These are phyloP conservation scores for Phasia obesa DNA, from an alignment of 2,888 invertebrate species.

Conservation along the genomic window DNA sequence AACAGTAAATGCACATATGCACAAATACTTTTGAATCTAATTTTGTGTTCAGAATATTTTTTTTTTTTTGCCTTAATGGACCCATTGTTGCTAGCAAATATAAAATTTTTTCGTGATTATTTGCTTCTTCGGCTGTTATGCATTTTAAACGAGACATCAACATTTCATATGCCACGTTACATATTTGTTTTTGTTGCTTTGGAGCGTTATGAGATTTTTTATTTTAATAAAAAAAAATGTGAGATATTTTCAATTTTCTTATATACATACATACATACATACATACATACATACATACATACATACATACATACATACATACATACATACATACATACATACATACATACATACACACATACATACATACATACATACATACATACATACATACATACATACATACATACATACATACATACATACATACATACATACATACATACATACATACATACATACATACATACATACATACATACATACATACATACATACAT, in stretches of 20 bases:
- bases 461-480: too few relatives aligned
- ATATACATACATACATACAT: background rate
- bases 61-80: conserved; percentile 4
- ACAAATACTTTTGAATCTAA: conserved; percentile 10
- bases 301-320: too few relatives aligned
- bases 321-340: too few relatives aligned
- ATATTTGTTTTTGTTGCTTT: background rate
- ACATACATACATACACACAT: too few relatives aligned
- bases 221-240: background rate
- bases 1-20: conserved; percentile 33
- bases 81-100: conserved; percentile 71
- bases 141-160: conserved; percentile 76
- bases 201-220: background rate
- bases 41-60: conserved; percentile 2
- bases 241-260: background rate
- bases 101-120: conserved; percentile 80
- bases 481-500: too few relatives aligned
- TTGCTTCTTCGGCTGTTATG: conserved; percentile 79
- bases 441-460: too few relatives aligned
- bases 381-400: too few relatives aligned
- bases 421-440: too few relatives aligned
- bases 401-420: too few relatives aligned
- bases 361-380: too few relatives aligned
- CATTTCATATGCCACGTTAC: conserved; percentile 31
- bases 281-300: too few relatives aligned